phyloP scores from a whole-genome alignment of 2,797 vertebrate species.

The Chaetodon trifasciatus region DNA sequence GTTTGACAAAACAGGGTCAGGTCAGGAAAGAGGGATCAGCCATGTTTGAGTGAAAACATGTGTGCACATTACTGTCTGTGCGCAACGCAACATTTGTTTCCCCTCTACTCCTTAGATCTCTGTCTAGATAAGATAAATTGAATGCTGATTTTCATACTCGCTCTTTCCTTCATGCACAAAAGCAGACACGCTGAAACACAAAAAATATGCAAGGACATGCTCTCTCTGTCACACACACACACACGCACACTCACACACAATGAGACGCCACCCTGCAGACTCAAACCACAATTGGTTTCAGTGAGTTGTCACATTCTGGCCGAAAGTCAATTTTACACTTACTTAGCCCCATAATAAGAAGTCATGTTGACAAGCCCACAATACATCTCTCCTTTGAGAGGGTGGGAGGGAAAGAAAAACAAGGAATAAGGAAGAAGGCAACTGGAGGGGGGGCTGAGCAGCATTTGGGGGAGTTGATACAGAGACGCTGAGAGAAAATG shows the following conservation, averaged over 20 bases:
- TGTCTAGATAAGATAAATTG: constrained; percentile 17
- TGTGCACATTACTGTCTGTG: too few species aligned
- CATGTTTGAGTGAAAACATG: background rate
- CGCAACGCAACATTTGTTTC: background rate
- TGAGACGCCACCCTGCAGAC: constrained; percentile 42
- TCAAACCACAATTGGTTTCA: constrained; percentile 66
- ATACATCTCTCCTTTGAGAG: constrained; percentile 56
- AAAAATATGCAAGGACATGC: constrained; percentile 33
- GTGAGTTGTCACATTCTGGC: constrained; percentile 69
- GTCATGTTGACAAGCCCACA: constrained; percentile 74
- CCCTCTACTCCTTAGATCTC: constrained; percentile 14
- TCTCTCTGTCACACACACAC: background rate
- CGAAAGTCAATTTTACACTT: constrained; percentile 82
- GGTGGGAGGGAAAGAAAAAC: constrained; percentile 29
- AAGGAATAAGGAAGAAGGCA: constrained; percentile 15
- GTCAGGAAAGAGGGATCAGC: background rate
- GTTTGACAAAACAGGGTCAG: background rate
- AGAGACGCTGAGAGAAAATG: constrained; percentile 23
- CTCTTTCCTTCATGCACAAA: background rate
- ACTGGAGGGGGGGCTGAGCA: constrained; percentile 2
- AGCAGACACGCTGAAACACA: constrained; percentile 27
- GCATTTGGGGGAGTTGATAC: constrained; percentile 30
- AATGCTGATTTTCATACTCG: constrained; percentile 12
- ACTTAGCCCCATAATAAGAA: constrained; percentile 78
- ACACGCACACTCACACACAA: constrained; percentile 13